phyloP scores from a whole-genome alignment of 2,113 vertebrate species.

The Caracal caracal region DNA sequence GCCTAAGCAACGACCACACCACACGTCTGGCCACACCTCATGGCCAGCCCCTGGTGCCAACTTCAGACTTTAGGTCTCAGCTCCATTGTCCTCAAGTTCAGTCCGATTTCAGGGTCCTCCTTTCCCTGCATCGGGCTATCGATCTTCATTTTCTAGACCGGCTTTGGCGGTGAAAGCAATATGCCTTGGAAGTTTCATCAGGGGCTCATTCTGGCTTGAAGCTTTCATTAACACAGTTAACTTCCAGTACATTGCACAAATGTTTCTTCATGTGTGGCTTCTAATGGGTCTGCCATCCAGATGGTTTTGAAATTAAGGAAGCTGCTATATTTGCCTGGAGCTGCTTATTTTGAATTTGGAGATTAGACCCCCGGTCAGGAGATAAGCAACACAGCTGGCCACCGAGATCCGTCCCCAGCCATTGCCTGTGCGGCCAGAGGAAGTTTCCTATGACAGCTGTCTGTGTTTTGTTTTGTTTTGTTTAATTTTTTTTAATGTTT shows the following conservation, averaged over 20 bases:
- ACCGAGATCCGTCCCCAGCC: not conserved
- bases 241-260: not conserved
- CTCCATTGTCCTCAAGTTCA: not conserved
- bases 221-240: slow-evolving; percentile 74
- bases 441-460: not conserved
- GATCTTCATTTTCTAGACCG: slow-evolving; percentile 61
- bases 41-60: not conserved
- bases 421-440: not conserved
- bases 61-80: not conserved
- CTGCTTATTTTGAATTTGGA: slow-evolving; percentile 72
- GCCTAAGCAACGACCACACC: not conserved
- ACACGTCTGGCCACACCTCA: not conserved
- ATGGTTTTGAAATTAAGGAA: slow-evolving; percentile 72
- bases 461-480: not conserved
- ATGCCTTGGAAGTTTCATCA: slow-evolving; percentile 68
- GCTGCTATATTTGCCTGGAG: slow-evolving; percentile 63
- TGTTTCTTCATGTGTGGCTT: slow-evolving; percentile 69
- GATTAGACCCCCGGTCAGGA: slow-evolving; percentile 53
- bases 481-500: no score
- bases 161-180: slow-evolving; percentile 59
- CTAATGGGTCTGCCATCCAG: slow-evolving; percentile 33
- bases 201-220: slow-evolving; percentile 72
- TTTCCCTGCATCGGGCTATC: slow-evolving; percentile 5
- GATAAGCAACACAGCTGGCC: slow-evolving; percentile 65
- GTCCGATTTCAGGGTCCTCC: not conserved